Conservation (phyloP, 2,113 vertebrate genomes). For the Oceanites oceanicus region DNA sequence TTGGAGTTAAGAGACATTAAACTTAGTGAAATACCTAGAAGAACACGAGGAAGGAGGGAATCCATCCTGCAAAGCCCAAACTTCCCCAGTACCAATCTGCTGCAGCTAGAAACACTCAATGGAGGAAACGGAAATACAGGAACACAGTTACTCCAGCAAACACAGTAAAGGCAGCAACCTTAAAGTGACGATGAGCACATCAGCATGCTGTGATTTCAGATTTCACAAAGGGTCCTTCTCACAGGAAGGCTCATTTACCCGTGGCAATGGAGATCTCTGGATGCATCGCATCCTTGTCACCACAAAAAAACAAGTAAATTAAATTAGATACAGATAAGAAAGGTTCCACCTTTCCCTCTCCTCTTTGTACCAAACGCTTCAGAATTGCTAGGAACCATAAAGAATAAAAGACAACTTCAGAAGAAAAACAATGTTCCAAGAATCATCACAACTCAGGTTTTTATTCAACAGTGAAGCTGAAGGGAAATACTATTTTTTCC, state of each 20-base stretch:
- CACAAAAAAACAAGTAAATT: background rate
- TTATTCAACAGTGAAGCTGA: slow-evolving; percentile 78
- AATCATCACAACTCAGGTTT: slow-evolving; percentile 70
- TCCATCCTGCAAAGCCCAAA: background rate
- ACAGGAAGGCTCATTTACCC: background rate
- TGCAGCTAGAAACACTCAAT: background rate
- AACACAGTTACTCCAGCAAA: background rate
- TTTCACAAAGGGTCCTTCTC: background rate
- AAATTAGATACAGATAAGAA: background rate
- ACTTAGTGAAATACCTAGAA: background rate
- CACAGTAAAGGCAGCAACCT: background rate
- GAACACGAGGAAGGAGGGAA: background rate
- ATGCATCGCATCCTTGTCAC: background rate
- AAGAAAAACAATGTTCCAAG: slow-evolving; percentile 59
- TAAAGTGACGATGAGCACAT: background rate
- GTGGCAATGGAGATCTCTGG: background rate
- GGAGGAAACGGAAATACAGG: background rate
- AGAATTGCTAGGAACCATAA: background rate
- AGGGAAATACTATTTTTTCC: slow-evolving; percentile 52
- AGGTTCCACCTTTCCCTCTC: background rate
- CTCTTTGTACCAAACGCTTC: background rate
- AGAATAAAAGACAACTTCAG: background rate
- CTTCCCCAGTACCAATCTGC: background rate
- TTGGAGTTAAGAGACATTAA: background rate
- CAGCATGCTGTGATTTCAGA: background rate